Conservation (phyloP, 2,888 invertebrate species). For the Teleogryllus oceanicus region DNA sequence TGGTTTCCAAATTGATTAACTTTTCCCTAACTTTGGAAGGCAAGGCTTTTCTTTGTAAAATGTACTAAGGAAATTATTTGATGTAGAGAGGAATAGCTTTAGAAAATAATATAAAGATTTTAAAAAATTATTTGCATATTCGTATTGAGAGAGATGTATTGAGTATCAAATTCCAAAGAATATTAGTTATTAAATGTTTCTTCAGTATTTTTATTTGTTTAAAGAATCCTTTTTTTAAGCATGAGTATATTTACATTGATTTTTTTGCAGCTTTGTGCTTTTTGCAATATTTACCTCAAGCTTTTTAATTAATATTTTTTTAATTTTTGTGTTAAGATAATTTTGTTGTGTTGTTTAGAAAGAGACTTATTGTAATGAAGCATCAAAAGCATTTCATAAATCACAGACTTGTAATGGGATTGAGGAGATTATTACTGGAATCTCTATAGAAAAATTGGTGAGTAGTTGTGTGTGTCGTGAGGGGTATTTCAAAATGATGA, state of each 20-base stretch:
- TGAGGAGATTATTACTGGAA: conserved; percentile 49
- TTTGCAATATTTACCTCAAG: neutral
- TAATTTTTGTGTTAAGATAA: conserved; percentile 30
- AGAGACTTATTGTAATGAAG: conserved; percentile 44
- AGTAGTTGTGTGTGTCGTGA: conserved; percentile 41
- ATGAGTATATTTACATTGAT: neutral
- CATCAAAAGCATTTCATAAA: conserved; percentile 40
- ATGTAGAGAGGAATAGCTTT: too few relatives aligned
- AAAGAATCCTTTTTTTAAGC: neutral
- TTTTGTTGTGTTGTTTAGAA: conserved; percentile 40
- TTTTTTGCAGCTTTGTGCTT: neutral
- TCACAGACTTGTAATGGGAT: conserved; percentile 38
- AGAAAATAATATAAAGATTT: too few relatives aligned
- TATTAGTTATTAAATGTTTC: too few relatives aligned
- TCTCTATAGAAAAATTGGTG: conserved; percentile 53
- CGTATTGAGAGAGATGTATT: too few relatives aligned
- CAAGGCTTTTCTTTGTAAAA: too few relatives aligned
- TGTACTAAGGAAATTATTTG: too few relatives aligned
- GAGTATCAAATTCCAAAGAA: too few relatives aligned
- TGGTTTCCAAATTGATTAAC: too few relatives aligned
- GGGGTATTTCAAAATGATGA: neutral
- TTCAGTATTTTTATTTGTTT: too few relatives aligned
- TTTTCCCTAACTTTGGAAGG: too few relatives aligned
- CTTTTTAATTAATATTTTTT: conserved; percentile 28
- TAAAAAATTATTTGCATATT: too few relatives aligned